Conservation (phyloP, 64 coral and sea anemone species). For the Stichodactyla mertensii region DNA sequence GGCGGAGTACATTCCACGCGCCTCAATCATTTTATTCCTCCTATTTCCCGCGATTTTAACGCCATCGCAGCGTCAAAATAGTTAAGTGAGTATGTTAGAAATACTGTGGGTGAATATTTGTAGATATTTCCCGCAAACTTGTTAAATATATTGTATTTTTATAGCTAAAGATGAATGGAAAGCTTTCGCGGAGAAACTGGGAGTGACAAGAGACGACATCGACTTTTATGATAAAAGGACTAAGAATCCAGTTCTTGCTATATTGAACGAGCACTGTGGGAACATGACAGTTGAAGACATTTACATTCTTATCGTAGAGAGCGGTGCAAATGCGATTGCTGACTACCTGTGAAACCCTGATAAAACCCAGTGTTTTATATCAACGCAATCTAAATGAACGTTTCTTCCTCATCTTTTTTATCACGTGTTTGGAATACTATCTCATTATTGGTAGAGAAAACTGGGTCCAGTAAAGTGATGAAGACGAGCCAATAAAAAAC, state of each 20-base stretch:
- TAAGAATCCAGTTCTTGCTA: not conserved
- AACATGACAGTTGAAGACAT: not conserved
- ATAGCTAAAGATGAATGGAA: slow-evolving; percentile 10
- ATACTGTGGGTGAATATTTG: not conserved
- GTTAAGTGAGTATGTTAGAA: not conserved
- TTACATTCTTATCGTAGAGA: not conserved
- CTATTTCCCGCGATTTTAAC: too few relatives aligned
- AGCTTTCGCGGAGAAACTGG: not conserved
- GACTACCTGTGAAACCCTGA: not conserved
- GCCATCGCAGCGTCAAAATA: too few relatives aligned
- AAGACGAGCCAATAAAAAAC: not conserved
- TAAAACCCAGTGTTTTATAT: too few relatives aligned
- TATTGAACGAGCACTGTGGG: not conserved
- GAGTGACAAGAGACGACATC: not conserved
- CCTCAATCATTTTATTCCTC: too few relatives aligned
- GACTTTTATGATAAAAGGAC: not conserved
- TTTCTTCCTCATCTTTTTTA: too few relatives aligned
- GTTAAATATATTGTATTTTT: not conserved
- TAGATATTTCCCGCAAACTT: not conserved
- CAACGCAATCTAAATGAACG: too few relatives aligned
- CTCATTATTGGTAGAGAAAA: not conserved
- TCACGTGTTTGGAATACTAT: too few relatives aligned
- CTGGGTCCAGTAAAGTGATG: not conserved
- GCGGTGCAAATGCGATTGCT: not conserved
- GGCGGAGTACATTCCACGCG: not conserved